Base-by-base conservation (phyloP, 2,113 vertebrate species). In the Eidolon helvum region DNA sequence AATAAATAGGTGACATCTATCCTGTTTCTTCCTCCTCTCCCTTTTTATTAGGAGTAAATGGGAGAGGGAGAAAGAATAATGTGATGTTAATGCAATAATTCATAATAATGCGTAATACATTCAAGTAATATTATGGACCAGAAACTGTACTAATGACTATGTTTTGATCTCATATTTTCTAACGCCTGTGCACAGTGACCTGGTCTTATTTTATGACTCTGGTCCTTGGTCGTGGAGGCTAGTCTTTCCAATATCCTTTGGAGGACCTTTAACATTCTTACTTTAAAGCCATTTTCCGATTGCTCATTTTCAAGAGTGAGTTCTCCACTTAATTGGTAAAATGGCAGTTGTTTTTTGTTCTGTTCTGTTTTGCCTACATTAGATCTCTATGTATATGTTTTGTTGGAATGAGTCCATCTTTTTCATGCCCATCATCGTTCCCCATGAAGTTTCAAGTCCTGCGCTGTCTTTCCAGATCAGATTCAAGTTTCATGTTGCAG, bases 301-400 rank as follows among this genome's bases (percentile, higher is more conserved):
- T 9, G 19, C 28, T 55, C 35, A 10, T 35, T 55, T 63, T 21
- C 6, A 26, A 69, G 71, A 43, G 1, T 55, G 30, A 59, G 35
- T 69, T 57, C 24, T 38, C 21, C 26, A 5, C 55, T 40, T 61
- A 2, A 22, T 61, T 3, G 4, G 33, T 1, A 26, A 18, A 10
- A 18, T 24, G 65, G 18, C 10, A 16, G 16, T 35, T 19, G 18
- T 35, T 16, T 21, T 16, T 68, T 35, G 53, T n/a, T 66, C 18
- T n/a, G 63, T 33, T 18, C 16, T n/a, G 0, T 63, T 14, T 78
- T 33, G 14, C 24, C 16, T 33, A 6, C 30, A 2, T 22, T 9
- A 24, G 77, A 15, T 72, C 4, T 15, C 10, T 6, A 2, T 4
- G 48, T 21, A 1, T 11, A 1, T 15, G 2, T 2, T 66, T 50